These are phyloP conservation scores for Onychomys leucogaster DNA, from an alignment of 2,797 vertebrate species.

Conservation along the genomic window DNA sequence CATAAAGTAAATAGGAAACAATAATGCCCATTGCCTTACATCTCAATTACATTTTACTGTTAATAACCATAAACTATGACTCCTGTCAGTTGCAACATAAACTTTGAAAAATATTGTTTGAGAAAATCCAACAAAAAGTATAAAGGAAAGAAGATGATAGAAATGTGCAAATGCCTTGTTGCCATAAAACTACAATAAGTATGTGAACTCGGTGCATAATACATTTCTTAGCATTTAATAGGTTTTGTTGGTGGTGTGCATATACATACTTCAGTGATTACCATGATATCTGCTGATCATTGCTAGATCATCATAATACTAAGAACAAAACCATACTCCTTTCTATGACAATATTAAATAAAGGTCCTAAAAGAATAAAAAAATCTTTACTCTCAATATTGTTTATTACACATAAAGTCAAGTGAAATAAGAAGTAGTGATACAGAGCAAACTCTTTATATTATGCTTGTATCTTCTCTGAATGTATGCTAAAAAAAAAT, in stretches of 20 bases:
- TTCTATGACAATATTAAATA: slow-evolving; percentile 8
- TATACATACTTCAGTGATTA: not conserved
- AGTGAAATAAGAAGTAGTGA: not conserved
- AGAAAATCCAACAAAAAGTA: slow-evolving; percentile 10
- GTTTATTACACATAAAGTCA: slow-evolving; percentile 20
- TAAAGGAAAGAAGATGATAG: slow-evolving; percentile 45
- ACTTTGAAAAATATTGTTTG: slow-evolving; percentile 53
- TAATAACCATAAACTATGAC: slow-evolving; percentile 26
- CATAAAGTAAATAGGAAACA: slow-evolving; percentile 49
- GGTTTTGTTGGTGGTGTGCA: not conserved
- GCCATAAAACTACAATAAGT: slow-evolving; percentile 16
- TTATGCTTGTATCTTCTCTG: not conserved
- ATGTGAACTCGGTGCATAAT: not conserved
- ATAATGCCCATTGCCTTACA: slow-evolving; percentile 10
- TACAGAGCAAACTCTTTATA: not conserved
- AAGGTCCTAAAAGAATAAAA: not conserved
- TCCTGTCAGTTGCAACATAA: slow-evolving; percentile 25
- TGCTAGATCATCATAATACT: slow-evolving; percentile 30
- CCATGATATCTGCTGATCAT: not conserved
- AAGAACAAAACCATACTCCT: not conserved
- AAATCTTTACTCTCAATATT: slow-evolving; percentile 28
- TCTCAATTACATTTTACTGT: slow-evolving; percentile 34
- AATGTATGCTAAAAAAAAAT: not conserved
- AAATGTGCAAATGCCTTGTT: not conserved
- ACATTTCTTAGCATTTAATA: slow-evolving; percentile 25